Evolutionary conservation across 2,888 invertebrate genomes (phyloP), one percentile per base, ranked within the genome.

Genomic region (Mythimna albipuncta): DNA sequence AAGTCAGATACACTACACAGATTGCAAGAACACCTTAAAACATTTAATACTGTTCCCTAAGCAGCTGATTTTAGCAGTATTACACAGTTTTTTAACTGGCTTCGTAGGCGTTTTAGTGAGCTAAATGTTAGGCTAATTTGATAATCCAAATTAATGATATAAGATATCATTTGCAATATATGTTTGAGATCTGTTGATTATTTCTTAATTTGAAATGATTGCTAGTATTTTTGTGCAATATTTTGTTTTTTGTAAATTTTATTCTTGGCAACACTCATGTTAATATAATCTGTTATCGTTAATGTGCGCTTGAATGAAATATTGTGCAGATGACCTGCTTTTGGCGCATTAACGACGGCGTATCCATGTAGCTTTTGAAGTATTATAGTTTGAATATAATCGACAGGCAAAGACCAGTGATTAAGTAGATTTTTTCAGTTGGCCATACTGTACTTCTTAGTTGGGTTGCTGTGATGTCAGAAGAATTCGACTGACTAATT

Each of bases 111-210:
- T 74, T 76, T 69, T 70, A 77, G 68, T 71, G 54, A 68, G 59
- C 83, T 89, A 81, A 84, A 85, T 74, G 77, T 84, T 84, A 85
- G 78, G 78, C 81, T 85, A 66, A 74, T 87, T 78, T 75, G 80
- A 81, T 74, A 75, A 88, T 88, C 87, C 84, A 91, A 90, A 91
- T 93, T 94, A 93, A 94, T 94, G 94, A 91, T 94, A 95, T 95
- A 83, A 88, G 87, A 95, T 95, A 94, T 94, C 94, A 94, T 94
- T 93, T 94, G 89, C 91, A 89, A 90, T 90, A 83, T 90, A 75
- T 81, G 81, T 79, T 86, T 90, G 85, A 91, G 89, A 91, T 93
- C 89, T 93, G 91, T 93, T 90, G 82, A 85, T 87, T 86, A 77
- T 86, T 88, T 88, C 81, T 77, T 85, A 79, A 71, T 69, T 82